phyloP scores from a whole-genome alignment of 1,140 invertebrate species.

The Rhopalosiphum padi region DNA sequence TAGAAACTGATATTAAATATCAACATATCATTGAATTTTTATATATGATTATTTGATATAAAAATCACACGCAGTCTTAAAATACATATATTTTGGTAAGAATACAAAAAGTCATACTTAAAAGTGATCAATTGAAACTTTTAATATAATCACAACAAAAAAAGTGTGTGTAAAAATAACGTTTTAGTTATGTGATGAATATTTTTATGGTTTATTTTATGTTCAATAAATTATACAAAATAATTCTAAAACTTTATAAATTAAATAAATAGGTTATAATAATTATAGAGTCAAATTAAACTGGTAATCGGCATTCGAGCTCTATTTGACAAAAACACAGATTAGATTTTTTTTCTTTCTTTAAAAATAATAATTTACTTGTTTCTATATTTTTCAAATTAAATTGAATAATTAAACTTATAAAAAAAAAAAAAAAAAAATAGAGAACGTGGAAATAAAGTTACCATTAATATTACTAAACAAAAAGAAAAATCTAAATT shows the following conservation, averaged over 20 bases:
- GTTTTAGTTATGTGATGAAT: not conserved
- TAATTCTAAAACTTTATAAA: not conserved
- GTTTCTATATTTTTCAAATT: no score
- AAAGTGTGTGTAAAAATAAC: not conserved
- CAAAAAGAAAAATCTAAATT: not conserved
- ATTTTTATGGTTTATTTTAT: not conserved
- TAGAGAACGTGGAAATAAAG: no score
- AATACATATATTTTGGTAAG: not conserved
- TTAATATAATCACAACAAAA: constrained; percentile 1
- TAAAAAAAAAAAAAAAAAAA: no score
- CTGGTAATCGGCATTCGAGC: no score
- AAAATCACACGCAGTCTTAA: not conserved
- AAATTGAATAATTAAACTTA: no score
- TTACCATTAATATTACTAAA: no score
- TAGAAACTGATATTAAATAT: not conserved
- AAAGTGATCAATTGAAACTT: not conserved
- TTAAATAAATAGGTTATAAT: not conserved
- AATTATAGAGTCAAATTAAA: no score
- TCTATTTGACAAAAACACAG: no score
- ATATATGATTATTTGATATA: not conserved
- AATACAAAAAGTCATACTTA: not conserved
- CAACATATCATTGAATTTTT: not conserved
- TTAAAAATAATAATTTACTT: no score
- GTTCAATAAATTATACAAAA: not conserved
- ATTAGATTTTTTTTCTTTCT: no score